phyloP scores from a whole-genome alignment of 2,888 invertebrate genomes.

The Pilophorus perplexus region DNA sequence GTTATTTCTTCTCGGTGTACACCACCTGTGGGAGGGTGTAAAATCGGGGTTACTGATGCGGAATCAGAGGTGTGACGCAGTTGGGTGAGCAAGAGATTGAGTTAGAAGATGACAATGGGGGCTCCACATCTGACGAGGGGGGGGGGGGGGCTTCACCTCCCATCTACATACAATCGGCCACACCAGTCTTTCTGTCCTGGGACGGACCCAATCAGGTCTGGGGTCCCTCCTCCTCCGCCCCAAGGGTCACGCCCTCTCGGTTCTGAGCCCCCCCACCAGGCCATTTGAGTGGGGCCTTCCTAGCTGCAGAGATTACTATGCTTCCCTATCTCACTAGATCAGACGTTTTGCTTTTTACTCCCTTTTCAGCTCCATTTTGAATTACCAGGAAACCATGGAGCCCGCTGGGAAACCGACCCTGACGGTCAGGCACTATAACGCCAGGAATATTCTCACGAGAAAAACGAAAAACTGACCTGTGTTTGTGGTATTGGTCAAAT shows the following conservation, averaged over 20 bases:
- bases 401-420: no score
- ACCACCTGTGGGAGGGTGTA: no score
- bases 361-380: not conserved
- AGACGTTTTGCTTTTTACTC: not conserved
- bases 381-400: no score
- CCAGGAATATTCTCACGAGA: no score
- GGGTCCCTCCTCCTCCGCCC: not conserved
- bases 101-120: constrained; percentile 2
- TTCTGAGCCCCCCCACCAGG: not conserved
- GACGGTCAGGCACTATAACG: no score
- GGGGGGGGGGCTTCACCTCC: constrained; percentile 8
- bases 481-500: no score
- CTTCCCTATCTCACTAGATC: not conserved
- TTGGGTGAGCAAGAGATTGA: constrained; percentile 6
- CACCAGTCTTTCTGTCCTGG: not conserved
- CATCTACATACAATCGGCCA: constrained; percentile 24
- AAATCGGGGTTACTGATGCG: no score
- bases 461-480: no score
- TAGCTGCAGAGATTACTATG: not conserved
- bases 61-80: constrained; percentile 12
- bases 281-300: not conserved
- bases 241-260: constrained; percentile 11
- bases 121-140: not conserved
- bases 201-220: constrained; percentile 9
- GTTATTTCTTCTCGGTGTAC: no score